A percentile compares a stretch with the other conserved stretches of the same genome.
Conservation (phyloP, 2,113 vertebrate genomes). For the Sphyrna mokarran region DNA sequence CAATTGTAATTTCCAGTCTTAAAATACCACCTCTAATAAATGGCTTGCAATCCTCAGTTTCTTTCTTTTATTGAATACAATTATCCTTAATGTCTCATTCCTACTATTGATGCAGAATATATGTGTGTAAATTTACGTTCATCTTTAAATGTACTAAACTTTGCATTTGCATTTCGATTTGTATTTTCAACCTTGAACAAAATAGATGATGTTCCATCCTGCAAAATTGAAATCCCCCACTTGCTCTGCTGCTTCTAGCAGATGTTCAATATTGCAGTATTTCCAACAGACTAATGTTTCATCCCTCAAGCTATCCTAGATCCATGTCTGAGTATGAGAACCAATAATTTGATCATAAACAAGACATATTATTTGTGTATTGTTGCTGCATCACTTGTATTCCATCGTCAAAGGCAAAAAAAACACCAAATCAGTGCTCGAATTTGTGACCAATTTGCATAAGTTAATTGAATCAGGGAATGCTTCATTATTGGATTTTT, state of each 20-base stretch:
- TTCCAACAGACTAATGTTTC: not conserved
- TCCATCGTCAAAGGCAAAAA: not conserved
- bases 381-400: not conserved
- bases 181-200: not conserved
- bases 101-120: not conserved
- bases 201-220: not conserved
- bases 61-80: not conserved
- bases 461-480: slow-evolving; percentile 15
- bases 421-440: not conserved
- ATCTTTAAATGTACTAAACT: not conserved
- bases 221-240: not conserved
- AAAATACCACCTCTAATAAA: not conserved
- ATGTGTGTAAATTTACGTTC: not conserved
- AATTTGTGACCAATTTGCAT: not conserved
- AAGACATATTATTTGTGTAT: not conserved
- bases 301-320: not conserved
- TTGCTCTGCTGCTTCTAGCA: not conserved
- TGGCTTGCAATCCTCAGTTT: not conserved
- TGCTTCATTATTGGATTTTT: not conserved
- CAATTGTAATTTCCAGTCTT: not conserved
- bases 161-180: not conserved
- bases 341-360: not conserved
- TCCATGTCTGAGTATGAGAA: not conserved
- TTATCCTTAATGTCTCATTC: not conserved
- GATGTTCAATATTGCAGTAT: not conserved